phyloP scores from a whole-genome alignment of 1,140 invertebrate species.

The Cepaea nemoralis region DNA sequence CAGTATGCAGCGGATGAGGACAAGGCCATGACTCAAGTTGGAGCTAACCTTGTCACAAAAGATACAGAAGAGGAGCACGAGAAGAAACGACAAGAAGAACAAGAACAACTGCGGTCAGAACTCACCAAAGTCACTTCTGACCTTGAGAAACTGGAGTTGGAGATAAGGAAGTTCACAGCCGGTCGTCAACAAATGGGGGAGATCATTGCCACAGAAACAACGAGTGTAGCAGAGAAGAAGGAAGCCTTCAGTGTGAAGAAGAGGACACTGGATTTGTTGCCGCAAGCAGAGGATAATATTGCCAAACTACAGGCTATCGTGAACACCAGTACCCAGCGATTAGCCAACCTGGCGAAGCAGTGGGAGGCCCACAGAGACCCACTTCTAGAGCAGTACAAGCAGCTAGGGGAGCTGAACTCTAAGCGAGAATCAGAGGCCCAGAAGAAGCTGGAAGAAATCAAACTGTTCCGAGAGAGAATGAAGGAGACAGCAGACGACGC shows the following conservation, averaged over 20 bases:
- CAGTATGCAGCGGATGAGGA: constrained; percentile 71
- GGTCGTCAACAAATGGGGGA: constrained; percentile 68
- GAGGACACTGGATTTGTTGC: constrained; percentile 77
- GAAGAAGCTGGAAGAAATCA: constrained; percentile 73
- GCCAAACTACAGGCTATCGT: constrained; percentile 76
- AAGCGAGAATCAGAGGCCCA: constrained; percentile 75
- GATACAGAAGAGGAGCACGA: constrained; percentile 69
- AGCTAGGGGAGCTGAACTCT: constrained; percentile 76
- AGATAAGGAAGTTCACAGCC: constrained; percentile 64
- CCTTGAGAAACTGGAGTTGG: constrained; percentile 61
- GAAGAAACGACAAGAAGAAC: constrained; percentile 67
- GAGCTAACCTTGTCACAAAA: constrained; percentile 49
- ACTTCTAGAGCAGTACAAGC: constrained; percentile 77
- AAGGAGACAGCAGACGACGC: constrained; percentile 74
- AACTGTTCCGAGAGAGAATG: constrained; percentile 72
- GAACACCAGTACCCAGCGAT: constrained; percentile 76
- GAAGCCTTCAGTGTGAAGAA: constrained; percentile 73
- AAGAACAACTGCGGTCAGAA: constrained; percentile 62
- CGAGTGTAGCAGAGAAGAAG: constrained; percentile 63
- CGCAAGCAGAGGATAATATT: constrained; percentile 78
- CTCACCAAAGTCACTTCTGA: constrained; percentile 59
- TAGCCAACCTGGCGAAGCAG: constrained; percentile 78
- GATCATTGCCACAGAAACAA: constrained; percentile 48
- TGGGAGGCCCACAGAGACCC: constrained; percentile 81
- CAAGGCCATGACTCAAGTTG: constrained; percentile 63